phyloP scores from a whole-genome alignment of 2,797 vertebrate genomes.

The Phalanger gymnotis region DNA sequence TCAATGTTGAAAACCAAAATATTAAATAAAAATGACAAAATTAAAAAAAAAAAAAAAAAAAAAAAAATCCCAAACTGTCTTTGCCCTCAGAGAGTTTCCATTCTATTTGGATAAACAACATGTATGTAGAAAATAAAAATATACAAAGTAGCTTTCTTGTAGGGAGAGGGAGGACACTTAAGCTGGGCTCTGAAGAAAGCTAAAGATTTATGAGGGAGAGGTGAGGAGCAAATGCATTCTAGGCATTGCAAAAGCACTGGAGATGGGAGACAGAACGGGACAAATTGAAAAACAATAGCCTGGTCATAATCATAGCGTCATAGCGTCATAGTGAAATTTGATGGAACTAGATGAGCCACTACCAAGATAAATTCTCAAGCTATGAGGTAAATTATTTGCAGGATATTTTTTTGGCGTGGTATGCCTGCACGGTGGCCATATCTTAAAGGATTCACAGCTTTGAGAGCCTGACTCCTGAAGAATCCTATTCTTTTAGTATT shows the following conservation, averaged over 20 bases:
- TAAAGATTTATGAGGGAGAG: background rate
- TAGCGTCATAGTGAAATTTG: background rate
- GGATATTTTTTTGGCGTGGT: background rate
- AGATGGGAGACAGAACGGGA: background rate
- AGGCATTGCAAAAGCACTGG: background rate
- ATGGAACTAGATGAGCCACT: background rate
- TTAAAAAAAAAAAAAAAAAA: too few relatives aligned
- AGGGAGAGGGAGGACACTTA: background rate
- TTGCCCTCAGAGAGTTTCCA: background rate
- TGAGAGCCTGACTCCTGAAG: background rate
- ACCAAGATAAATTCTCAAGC: background rate
- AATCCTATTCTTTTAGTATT: background rate
- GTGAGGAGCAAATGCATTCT: background rate
- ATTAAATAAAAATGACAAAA: too few relatives aligned
- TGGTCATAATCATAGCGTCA: background rate
- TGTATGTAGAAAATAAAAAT: background rate
- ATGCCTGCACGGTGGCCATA: background rate
- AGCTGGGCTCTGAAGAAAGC: background rate
- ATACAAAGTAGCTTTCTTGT: background rate
- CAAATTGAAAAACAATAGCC: background rate
- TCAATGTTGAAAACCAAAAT: too few relatives aligned
- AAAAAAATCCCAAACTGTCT: background rate
- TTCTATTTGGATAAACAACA: background rate
- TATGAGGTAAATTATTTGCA: background rate
- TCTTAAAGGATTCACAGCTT: background rate